phyloP scores from a whole-genome alignment of 1,140 invertebrate genomes.

The Saccostrea cuccullata region DNA sequence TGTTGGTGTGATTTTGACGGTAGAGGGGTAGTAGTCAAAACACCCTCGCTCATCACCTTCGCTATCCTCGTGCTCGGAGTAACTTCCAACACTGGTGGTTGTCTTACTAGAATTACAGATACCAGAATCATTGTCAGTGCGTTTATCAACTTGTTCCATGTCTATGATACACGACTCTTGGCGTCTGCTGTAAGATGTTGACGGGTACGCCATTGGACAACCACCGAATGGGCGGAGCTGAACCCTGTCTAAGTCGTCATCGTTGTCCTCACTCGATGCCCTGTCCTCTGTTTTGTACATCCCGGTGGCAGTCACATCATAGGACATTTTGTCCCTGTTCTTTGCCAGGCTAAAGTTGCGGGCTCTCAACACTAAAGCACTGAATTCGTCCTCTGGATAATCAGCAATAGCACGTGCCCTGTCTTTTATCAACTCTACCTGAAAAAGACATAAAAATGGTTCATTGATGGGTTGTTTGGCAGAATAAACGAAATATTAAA shows the following conservation, averaged over 20 bases:
- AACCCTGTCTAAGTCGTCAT: constrained; percentile 54
- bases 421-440: constrained; percentile 70
- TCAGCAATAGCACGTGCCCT: constrained; percentile 67
- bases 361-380: constrained; percentile 65
- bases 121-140: constrained; percentile 63
- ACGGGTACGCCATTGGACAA: constrained; percentile 8
- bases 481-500: constrained; percentile 84
- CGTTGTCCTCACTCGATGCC: constrained; percentile 37
- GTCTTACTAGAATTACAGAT: constrained; percentile 65
- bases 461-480: not conserved
- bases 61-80: constrained; percentile 60
- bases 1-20: constrained; percentile 49
- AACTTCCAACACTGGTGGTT: constrained; percentile 61
- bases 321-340: constrained; percentile 46
- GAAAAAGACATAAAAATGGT: constrained; percentile 52
- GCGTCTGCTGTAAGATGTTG: not conserved
- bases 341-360: constrained; percentile 70
- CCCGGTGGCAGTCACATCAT: constrained; percentile 26
- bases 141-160: constrained; percentile 46
- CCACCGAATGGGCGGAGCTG: not conserved
- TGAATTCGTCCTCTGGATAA: constrained; percentile 69
- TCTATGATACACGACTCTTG: constrained; percentile 40
- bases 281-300: constrained; percentile 22
- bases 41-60: constrained; percentile 61
- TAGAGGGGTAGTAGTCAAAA: constrained; percentile 63